Conservation (phyloP, 2,888 invertebrate species). For the Lymantria monacha region DNA sequence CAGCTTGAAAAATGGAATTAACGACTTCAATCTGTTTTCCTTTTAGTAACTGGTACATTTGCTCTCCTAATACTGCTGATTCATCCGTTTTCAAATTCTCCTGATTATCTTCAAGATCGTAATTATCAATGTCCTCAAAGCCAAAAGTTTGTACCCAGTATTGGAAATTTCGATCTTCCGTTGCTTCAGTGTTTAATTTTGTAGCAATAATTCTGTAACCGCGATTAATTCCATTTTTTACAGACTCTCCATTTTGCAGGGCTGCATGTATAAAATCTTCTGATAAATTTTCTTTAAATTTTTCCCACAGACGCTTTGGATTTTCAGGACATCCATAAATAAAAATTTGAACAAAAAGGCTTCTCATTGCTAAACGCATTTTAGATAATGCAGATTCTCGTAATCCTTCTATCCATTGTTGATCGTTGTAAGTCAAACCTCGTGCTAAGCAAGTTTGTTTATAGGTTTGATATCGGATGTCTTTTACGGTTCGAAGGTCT, state of each 20-base stretch:
- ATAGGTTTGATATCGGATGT: constrained; percentile 13
- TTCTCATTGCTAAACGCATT: constrained; percentile 15
- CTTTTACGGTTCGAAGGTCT: constrained; percentile 4
- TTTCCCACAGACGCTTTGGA: constrained; percentile 17
- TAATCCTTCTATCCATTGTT: constrained; percentile 17
- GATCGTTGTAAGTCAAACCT: constrained; percentile 13
- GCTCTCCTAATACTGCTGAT: constrained; percentile 13
- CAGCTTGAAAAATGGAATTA: constrained; percentile 15
- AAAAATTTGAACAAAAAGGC: constrained; percentile 14
- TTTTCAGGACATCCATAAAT: constrained; percentile 19
- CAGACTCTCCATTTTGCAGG: constrained; percentile 8
- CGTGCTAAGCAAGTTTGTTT: constrained; percentile 13
- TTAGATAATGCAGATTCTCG: constrained; percentile 8
- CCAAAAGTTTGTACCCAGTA: constrained; percentile 17
- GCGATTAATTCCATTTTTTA: constrained; percentile 15
- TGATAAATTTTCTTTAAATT: constrained; percentile 12
- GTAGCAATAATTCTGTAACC: constrained; percentile 15
- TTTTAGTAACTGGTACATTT: constrained; percentile 15
- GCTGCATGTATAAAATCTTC: constrained; percentile 12
- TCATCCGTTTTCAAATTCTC: constrained; percentile 10
- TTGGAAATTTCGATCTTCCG: constrained; percentile 14
- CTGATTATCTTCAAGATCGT: constrained; percentile 14
- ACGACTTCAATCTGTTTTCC: constrained; percentile 12
- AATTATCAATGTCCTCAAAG: constrained; percentile 7
- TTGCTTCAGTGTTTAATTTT: constrained; percentile 16